Evolutionary conservation across 2,797 vertebrate species (phyloP), one percentile per base, ranked within the genome.

Genomic region (Bradypodion pumilum): DNA sequence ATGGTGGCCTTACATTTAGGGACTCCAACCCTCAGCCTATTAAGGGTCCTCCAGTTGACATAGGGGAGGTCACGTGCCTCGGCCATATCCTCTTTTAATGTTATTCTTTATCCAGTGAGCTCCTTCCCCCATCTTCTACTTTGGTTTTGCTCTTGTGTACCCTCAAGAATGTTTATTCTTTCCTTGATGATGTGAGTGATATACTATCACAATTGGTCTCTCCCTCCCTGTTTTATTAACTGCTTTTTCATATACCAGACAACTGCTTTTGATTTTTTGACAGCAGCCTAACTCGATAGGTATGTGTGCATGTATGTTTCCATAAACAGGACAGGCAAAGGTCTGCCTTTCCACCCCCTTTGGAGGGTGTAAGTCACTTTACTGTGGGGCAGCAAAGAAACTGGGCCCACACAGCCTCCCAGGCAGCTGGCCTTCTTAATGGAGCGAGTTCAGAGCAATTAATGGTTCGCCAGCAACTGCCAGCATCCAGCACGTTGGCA

Each of bases 371-470:
- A 35, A 10, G 25, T 63, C n/a, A 29, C 68, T 81, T 81, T 59
- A 25, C 56, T 25, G 66, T 49, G 73, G 65, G 56, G 13, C 44
- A 27, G 74, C 19, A 32, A 70, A 52, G 15, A 16, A n/a, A 32
- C 73, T 27, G 74, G 42, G 84, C 74, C 66, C 79, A 70, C 78
- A 77, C 81, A 65, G 79, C 84, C 84, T 77, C 42, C 35, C 65
- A 85, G 84, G 84, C 84, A 81, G 84, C 84, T 85, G 84, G 79
- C 79, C 79, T 85, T 70, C 84, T 81, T 85, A 85, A 85, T 85
- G 74, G 84, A 85, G 65, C 66, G 56, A 85, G 84, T 81, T 85
- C 84, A 81, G 73, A 85, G 79, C 84, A 85, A 85, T 85, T 85
- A 85, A 85, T 77, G 79, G 84, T 74, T 85, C 27, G 79, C 80